These are phyloP conservation scores for Nasua narica DNA, from an alignment of 2,797 vertebrate species.

Conservation along the genomic window DNA sequence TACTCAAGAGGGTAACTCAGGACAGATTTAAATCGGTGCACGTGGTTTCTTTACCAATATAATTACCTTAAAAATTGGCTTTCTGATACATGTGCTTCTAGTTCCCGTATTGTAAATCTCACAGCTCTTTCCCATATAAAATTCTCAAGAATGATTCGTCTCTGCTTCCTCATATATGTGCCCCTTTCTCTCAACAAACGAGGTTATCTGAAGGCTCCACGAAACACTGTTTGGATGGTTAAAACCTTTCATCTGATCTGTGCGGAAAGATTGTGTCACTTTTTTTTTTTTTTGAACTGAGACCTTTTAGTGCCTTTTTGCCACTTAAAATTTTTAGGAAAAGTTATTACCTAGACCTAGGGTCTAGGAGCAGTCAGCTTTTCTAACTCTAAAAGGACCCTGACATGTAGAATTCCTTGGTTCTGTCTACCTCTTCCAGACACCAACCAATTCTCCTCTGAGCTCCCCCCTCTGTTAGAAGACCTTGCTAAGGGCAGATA, in stretches of 20 bases:
- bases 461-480: background rate
- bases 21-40: slow-evolving; percentile 7
- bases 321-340: background rate
- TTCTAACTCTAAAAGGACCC: background rate
- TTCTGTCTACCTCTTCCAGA: background rate
- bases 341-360: background rate
- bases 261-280: background rate
- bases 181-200: background rate
- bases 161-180: background rate
- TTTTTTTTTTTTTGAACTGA: background rate
- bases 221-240: background rate
- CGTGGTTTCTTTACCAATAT: background rate
- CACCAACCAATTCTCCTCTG: background rate
- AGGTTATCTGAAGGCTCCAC: background rate
- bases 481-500: background rate
- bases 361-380: background rate
- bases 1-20: slow-evolving; percentile 1
- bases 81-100: slow-evolving; percentile 27
- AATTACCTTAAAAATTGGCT: background rate
- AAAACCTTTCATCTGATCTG: background rate
- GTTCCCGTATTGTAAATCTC: background rate
- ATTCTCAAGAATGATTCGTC: background rate
- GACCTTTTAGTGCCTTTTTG: background rate
- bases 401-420: background rate
- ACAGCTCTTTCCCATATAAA: background rate